Percentiles rank a stretch among this genome's conserved stretches.
phyloP scores from a whole-genome alignment of 2,797 vertebrate genomes.

The Saxicola maurus region DNA sequence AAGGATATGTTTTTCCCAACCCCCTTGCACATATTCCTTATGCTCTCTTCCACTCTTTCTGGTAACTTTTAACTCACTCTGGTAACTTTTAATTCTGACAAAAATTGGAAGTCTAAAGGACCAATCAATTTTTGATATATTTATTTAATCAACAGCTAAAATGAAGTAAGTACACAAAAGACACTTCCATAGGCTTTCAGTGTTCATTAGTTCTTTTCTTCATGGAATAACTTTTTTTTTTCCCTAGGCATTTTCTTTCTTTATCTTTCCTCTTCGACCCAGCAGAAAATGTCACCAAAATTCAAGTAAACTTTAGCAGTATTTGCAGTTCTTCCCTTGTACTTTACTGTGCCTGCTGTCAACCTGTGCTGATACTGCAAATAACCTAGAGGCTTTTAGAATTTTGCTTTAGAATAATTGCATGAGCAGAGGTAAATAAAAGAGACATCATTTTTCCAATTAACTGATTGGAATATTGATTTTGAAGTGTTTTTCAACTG shows the following conservation, averaged over 20 bases:
- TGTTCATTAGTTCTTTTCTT: background rate
- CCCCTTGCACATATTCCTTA: accelerated
- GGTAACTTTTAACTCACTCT: background rate
- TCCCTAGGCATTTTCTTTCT: background rate
- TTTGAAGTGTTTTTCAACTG: background rate
- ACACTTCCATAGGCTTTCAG: background rate
- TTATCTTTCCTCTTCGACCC: background rate
- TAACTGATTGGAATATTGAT: background rate
- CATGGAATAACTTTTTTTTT: background rate
- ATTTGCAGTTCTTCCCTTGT: background rate
- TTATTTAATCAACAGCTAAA: background rate
- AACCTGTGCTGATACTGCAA: background rate
- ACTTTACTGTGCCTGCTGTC: background rate
- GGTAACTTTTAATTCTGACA: background rate
- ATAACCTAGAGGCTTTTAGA: background rate
- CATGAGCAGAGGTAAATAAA: background rate
- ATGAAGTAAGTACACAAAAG: background rate
- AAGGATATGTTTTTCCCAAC: background rate
- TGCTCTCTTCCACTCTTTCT: background rate
- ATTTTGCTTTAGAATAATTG: background rate
- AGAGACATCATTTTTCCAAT: background rate
- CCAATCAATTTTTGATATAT: background rate
- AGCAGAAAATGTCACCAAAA: background rate
- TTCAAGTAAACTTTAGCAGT: background rate
- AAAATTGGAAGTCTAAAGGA: background rate